These are phyloP conservation scores for Aphis craccivora DNA, from an alignment of 1,140 invertebrate species.

Conservation along the genomic window DNA sequence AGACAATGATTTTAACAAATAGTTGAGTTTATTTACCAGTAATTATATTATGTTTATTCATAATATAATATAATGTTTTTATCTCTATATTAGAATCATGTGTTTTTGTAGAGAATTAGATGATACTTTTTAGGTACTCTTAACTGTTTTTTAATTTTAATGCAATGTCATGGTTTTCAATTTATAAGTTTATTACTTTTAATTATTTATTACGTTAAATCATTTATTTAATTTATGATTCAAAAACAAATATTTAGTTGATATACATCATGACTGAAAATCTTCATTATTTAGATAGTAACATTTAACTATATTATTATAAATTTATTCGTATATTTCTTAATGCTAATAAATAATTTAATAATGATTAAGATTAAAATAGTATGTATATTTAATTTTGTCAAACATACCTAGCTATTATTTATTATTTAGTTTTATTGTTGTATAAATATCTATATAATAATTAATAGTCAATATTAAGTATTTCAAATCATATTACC, in stretches of 20 bases:
- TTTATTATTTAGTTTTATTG: conserved; percentile 4
- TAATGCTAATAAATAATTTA: background rate
- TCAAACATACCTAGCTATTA: background rate
- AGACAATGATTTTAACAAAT: background rate
- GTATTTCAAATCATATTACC: background rate
- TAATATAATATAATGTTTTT: background rate
- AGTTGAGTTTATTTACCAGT: background rate
- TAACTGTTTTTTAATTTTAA: background rate
- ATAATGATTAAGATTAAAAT: background rate
- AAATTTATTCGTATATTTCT: background rate
- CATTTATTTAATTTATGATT: background rate
- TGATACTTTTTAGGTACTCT: background rate
- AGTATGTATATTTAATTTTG: background rate
- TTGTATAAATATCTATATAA: background rate
- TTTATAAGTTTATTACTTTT: background rate
- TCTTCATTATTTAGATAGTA: background rate
- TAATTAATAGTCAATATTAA: background rate
- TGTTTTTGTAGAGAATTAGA: background rate
- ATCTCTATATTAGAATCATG: background rate
- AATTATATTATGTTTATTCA: background rate
- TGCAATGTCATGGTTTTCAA: background rate
- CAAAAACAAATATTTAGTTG: background rate
- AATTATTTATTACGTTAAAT: background rate
- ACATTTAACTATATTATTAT: background rate
- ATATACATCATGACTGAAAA: background rate